Evolutionary conservation across 2,797 vertebrate species (phyloP).

Genomic region (Acridotheres tristis): DNA sequence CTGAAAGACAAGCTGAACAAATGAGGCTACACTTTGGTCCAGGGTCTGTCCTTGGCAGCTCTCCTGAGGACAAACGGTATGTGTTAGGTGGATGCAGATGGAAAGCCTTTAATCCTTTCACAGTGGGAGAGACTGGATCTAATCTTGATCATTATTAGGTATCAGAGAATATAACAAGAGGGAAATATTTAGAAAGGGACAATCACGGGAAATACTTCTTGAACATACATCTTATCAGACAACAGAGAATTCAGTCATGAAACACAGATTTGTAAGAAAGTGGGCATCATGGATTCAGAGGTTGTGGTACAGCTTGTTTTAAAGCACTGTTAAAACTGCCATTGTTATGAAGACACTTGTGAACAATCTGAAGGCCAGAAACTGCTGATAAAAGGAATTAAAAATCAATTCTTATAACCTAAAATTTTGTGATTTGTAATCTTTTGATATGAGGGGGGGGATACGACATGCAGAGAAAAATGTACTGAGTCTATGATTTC

Average conservation of each 20-base stretch:
- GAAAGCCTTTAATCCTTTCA: not conserved
- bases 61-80: not conserved
- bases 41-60: not conserved
- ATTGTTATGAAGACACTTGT: fast-evolving
- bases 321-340: not conserved
- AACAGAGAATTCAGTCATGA: not conserved
- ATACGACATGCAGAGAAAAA: not conserved
- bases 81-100: not conserved
- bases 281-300: not conserved
- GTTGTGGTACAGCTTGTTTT: not conserved
- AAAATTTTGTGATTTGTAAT: not conserved
- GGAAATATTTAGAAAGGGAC: not conserved
- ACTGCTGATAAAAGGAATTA: not conserved
- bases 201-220: not conserved
- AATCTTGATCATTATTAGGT: not conserved
- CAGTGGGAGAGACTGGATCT: not conserved
- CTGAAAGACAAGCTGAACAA: not conserved
- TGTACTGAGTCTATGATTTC: not conserved
- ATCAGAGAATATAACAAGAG: not conserved
- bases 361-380: not conserved
- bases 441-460: not conserved
- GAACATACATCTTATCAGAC: not conserved
- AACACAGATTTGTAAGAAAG: not conserved
- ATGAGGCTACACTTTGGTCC: not conserved
- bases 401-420: not conserved